Evolutionary conservation across 2,113 vertebrate genomes (phyloP), one percentile per base, ranked within the genome.

Genomic region (Perognathus longimembris): DNA sequence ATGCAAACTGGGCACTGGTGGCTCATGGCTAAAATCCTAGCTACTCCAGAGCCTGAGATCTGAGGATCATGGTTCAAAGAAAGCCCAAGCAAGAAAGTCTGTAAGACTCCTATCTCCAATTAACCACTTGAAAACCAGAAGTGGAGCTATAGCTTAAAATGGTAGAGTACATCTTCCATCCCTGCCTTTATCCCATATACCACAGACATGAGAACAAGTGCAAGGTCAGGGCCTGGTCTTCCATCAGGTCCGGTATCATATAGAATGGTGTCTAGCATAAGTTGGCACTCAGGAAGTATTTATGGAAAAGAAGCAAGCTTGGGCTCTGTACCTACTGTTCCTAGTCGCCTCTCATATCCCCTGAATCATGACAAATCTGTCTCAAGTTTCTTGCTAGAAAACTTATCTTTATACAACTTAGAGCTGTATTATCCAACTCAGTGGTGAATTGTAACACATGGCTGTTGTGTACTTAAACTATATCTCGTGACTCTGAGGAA

Each of bases 351-450:
- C 20, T 67, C 45, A 20, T 50, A 2, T 71, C 40, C 79, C 54
- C 83, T 88, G 73, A 78, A 22, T 84, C 91, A 89, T 69, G 24
- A 76, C 50, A 57, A 79, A 70, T 45, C 45, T 45, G 45, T 45
- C 45, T 45, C 45, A 45, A n/a, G n/a, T n/a, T n/a, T n/a, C n/a
- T n/a, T n/a, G n/a, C n/a, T n/a, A 45, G 10, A 45, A 45, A 45
- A 45, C 42, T 45, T 84, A 12, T 45, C 38, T 83, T 38, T 17
- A 30, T 34, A 15, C 1, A 89, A 34, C 61, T 75, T 66, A 40
- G 74, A 81, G 42, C 20, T 61, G 5, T 77, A 32, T 85, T 83
- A 18, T 66, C 36, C 54, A 80, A 6, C 57, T 83, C 54, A 2
- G 40, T 89, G 45, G 5, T 54, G 3, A 59, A 17, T 71, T 57